Evolutionary conservation across 2,888 invertebrate species (phyloP), one percentile per base, ranked within the genome.

Genomic region (Merodon equestris): DNA sequence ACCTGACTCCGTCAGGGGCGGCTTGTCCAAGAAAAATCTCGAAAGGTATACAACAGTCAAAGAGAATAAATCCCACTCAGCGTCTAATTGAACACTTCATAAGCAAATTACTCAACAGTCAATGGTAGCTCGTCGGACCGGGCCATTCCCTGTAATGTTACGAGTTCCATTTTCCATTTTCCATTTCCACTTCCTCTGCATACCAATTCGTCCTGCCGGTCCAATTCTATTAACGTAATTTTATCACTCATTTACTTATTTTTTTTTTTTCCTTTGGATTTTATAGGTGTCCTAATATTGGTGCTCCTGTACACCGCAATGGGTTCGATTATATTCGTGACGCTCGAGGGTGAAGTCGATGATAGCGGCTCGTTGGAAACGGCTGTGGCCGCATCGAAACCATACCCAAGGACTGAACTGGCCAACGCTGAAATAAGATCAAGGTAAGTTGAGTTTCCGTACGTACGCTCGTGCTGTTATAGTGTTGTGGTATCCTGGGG

Each of bases 251-350:
- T 67, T 72, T 72, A 67, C 67, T 48, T 47, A 38, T 71, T 44
- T 27, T 2, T 27, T 27, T 2, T 27, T 27, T 27, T 27, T 7
- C 2, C 7, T 27, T 27, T 27, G 27, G 27, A 27, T 7, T 42
- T 82, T 83, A 19, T 72, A 89, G 89, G 89, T 83, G 89, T 89
- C 38, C 82, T 89, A 58, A 84, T 94, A 83, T 91, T 98, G 64
- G 97, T 98, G 14, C 92, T 98, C 50, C 94, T 94, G 12, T 98
- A 98, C 90, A 96, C 97, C 81, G 92, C 97, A 56, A 91, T 97
- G 84, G 98, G 98, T 12, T 97, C 96, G 18, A 94, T 97, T 85
- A 93, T 97, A 72, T 98, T 98, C 89, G 94, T 95, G 88, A 94
- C 94, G 12, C 90, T 96, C 66, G 96, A 96, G 88, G 95, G 95